Conservation (phyloP, 1,140 invertebrate species). For the Schlechtendalia chinensis region DNA sequence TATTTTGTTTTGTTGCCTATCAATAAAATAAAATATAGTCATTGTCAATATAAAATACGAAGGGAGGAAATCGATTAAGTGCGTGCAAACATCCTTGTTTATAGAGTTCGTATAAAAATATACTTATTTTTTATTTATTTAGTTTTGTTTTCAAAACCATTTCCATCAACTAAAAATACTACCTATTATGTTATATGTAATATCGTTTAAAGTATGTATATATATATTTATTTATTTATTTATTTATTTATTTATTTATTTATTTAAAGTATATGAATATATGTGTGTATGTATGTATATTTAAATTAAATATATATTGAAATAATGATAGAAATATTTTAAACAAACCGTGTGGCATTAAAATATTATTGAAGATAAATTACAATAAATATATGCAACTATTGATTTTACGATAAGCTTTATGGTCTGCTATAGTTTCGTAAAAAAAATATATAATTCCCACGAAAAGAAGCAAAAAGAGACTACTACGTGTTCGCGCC, state of each 20-base stretch:
- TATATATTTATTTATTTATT: too few relatives aligned
- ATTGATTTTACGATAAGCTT: neutral
- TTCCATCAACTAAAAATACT: too few relatives aligned
- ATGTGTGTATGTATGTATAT: too few relatives aligned
- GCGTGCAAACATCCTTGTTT: neutral
- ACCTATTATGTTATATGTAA: too few relatives aligned
- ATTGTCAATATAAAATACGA: neutral
- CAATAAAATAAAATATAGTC: neutral
- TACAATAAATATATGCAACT: neutral
- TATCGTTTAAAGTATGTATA: too few relatives aligned
- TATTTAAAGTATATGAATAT: too few relatives aligned
- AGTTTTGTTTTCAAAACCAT: too few relatives aligned
- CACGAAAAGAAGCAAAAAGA: neutral
- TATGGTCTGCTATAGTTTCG: neutral
- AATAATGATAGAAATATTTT: neutral
- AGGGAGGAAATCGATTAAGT: neutral
- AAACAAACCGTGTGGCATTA: neutral
- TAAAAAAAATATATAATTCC: conserved; percentile 1
- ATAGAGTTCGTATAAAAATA: too few relatives aligned
- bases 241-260: too few relatives aligned
- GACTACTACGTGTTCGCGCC: neutral
- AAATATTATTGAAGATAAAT: neutral
- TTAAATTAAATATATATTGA: too few relatives aligned
- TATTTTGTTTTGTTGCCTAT: too few relatives aligned
- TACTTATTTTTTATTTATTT: too few relatives aligned